These are phyloP conservation scores for Simalia tracyae DNA, from an alignment of 2,797 vertebrate genomes.

Conservation along the genomic window DNA sequence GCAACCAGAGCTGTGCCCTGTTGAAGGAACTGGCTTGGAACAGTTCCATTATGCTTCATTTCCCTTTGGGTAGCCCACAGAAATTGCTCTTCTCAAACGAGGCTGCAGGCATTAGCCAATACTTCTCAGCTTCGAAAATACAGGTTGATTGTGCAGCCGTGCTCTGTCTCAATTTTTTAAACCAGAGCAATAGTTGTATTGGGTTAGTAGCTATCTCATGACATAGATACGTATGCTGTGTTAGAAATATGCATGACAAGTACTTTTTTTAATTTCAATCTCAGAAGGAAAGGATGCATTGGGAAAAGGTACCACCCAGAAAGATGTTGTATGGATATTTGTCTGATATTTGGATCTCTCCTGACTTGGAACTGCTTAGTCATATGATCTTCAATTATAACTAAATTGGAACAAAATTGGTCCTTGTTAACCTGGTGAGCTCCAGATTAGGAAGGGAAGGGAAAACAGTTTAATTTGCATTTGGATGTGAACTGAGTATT, in stretches of 20 bases:
- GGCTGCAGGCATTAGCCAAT: not conserved
- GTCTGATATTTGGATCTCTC: not conserved
- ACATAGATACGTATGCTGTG: too few species aligned
- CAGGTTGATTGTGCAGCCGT: not conserved
- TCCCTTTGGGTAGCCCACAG: not conserved
- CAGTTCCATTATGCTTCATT: not conserved
- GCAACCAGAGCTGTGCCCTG: constrained; percentile 49
- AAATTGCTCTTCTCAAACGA: not conserved
- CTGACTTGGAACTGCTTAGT: not conserved
- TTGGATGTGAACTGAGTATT: not conserved
- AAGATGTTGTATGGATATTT: not conserved
- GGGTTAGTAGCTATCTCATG: not conserved
- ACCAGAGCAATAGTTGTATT: not conserved
- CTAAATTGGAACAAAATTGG: not conserved
- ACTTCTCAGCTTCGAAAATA: not conserved
- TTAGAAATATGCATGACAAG: not conserved
- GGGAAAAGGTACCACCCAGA: not conserved
- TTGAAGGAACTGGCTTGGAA: not conserved
- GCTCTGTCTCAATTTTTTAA: not conserved
- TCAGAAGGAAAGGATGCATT: not conserved
- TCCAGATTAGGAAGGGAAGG: not conserved
- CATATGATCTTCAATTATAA: not conserved
- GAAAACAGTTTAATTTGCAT: not conserved
- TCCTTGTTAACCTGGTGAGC: not conserved
- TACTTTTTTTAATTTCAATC: not conserved